These are phyloP conservation scores for Peromyscus maniculatus DNA, from an alignment of 2,113 vertebrate species.

Conservation along the genomic window DNA sequence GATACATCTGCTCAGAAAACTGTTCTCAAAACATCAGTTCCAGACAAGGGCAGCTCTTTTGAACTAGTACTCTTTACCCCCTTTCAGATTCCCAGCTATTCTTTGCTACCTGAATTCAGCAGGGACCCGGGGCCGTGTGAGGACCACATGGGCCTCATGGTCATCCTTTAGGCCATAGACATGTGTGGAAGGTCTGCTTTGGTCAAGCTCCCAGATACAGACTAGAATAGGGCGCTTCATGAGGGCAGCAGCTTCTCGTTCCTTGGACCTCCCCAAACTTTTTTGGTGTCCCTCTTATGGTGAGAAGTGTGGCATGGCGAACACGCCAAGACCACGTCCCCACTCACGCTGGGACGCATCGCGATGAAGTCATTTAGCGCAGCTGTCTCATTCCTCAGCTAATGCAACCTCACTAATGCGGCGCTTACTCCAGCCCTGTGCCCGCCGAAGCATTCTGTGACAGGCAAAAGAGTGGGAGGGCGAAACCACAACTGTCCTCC, in stretches of 20 bases:
- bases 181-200: not conserved
- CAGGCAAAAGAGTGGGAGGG: not conserved
- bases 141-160: not conserved
- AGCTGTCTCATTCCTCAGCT: constrained; percentile 59
- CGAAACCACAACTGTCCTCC: not conserved
- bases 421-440: not conserved
- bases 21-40: not conserved
- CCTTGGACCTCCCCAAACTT: not conserved
- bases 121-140: not conserved
- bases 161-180: not conserved
- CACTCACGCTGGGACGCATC: not conserved
- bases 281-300: constrained; percentile 8
- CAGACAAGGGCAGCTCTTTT: not conserved
- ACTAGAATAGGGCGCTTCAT: not conserved
- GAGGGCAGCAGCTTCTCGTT: not conserved
- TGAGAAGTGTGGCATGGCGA: not conserved
- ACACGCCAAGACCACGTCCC: not conserved
- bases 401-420: constrained; percentile 38
- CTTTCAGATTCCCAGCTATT: not conserved
- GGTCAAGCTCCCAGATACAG: not conserved
- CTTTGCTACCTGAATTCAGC: not conserved
- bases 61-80: not conserved
- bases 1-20: constrained; percentile 43
- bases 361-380: constrained; percentile 6
- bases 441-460: constrained; percentile 49